Conservation (phyloP, 2,113 vertebrate species). For the Dicrurus megarhynchus region DNA sequence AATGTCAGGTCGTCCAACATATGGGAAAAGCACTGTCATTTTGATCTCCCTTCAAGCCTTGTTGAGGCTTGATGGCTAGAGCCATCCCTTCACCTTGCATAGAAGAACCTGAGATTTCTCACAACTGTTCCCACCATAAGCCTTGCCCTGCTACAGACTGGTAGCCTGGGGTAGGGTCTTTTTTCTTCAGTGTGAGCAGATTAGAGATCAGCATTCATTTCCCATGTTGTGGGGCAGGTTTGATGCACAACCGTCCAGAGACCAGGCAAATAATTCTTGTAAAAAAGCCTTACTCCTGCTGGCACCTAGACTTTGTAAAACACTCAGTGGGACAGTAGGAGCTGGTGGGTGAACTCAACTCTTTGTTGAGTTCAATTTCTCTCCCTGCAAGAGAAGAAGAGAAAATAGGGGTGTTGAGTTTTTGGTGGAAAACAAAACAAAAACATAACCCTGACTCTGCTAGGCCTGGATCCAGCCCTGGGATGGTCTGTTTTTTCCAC, state of each 20-base stretch:
- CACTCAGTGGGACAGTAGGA: background rate
- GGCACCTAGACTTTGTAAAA: background rate
- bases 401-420: background rate
- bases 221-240: background rate
- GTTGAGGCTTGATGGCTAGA: background rate
- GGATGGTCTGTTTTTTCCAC: conserved; percentile 24
- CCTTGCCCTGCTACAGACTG: background rate
- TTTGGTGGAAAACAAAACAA: conserved; percentile 39
- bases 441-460: background rate
- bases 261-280: background rate
- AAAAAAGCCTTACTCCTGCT: background rate
- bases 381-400: background rate
- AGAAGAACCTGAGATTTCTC: background rate
- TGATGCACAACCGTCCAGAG: background rate
- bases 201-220: background rate
- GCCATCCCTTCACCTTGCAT: background rate
- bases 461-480: conserved; percentile 10
- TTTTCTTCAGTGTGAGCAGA: background rate
- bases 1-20: background rate
- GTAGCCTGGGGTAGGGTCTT: background rate
- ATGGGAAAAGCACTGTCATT: background rate
- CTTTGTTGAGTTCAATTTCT: background rate
- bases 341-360: background rate
- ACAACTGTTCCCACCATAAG: background rate
- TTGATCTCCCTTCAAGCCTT: background rate